Evolutionary conservation across 1,140 invertebrate genomes (phyloP).

Genomic region (Drosophila baimaii): DNA sequence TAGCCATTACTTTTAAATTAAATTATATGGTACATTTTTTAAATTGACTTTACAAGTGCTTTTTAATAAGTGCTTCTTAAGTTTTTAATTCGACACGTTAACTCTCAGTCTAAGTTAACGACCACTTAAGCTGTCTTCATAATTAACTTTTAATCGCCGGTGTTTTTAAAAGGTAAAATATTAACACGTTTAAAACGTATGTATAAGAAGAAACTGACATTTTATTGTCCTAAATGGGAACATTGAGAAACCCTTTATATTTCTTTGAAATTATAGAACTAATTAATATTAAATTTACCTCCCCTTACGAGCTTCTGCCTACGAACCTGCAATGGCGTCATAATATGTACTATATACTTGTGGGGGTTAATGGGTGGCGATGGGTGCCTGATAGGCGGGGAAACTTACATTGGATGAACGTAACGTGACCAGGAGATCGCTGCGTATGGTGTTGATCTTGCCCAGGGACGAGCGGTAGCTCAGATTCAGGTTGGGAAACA

Average conservation of each 20-base stretch:
- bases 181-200: too few relatives aligned
- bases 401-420: constrained; percentile 73
- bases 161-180: background rate
- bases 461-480: constrained; percentile 74
- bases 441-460: constrained; percentile 78
- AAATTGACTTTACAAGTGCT: background rate
- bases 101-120: background rate
- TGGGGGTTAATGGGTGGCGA: constrained; percentile 42
- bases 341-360: constrained; percentile 17
- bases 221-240: background rate
- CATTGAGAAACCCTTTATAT: background rate
- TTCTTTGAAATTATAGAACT: background rate
- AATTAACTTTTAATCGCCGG: background rate
- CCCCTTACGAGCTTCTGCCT: background rate
- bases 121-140: background rate
- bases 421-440: constrained; percentile 71
- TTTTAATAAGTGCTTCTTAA: background rate
- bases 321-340: constrained; percentile 20
- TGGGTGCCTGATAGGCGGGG: constrained; percentile 40
- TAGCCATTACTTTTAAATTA: background rate
- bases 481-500: constrained; percentile 81
- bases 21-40: background rate
- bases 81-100: background rate
- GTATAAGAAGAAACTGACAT: background rate
- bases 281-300: background rate